Evolutionary conservation across 1,140 invertebrate species (phyloP).

Genomic region (Neodiprion fabricii): DNA sequence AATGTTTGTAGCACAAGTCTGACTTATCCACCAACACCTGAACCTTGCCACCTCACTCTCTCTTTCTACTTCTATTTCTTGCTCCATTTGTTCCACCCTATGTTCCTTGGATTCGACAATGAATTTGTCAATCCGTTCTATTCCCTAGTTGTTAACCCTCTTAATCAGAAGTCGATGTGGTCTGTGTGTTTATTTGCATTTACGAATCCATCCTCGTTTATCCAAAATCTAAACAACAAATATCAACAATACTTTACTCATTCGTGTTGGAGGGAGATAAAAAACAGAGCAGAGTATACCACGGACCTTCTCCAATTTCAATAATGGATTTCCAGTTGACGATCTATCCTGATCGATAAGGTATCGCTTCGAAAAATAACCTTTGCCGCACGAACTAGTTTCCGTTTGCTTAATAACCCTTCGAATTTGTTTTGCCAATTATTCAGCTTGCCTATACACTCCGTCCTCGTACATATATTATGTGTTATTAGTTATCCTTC

Average conservation of each 20-base stretch:
- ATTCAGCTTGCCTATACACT: conserved; percentile 1
- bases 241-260: conserved; percentile 97
- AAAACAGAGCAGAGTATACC: conserved; percentile 85
- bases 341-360: conserved; percentile 93
- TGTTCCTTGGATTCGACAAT: neutral
- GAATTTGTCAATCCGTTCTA: neutral
- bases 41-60: neutral
- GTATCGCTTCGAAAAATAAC: conserved; percentile 61
- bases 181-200: conserved; percentile 9
- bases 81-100: neutral
- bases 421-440: neutral
- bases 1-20: too few relatives aligned
- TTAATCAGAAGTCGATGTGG: neutral
- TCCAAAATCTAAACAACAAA: conserved; percentile 78
- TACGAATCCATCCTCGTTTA: neutral
- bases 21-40: neutral
- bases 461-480: neutral
- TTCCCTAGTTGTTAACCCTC: neutral
- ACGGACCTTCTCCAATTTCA: conserved; percentile 95
- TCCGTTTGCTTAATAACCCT: too few relatives aligned
- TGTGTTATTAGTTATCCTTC: too few relatives aligned
- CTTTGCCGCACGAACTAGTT: neutral
- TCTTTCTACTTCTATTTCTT: neutral
- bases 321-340: conserved; percentile 90
- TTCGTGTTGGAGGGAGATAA: conserved; percentile 97